phyloP scores from a whole-genome alignment of 2,113 vertebrate genomes.

The Elephas maximus region DNA sequence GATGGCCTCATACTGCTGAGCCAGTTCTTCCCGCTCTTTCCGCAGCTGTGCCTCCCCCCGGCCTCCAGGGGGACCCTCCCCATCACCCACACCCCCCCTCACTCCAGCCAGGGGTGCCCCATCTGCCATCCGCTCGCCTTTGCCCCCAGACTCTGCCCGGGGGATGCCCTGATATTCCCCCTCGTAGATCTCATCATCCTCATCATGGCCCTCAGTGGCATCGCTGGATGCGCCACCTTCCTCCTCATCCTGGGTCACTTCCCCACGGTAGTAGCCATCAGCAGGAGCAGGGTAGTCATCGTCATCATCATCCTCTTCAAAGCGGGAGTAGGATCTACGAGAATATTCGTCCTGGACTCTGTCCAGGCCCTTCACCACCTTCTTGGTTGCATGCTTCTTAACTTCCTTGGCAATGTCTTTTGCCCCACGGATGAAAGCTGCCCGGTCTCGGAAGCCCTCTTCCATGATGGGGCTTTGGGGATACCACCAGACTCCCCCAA shows the following conservation, averaged over 20 bases:
- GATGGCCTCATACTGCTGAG: constrained; percentile 97
- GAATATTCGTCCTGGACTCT: constrained; percentile 96
- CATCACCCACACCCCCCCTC: constrained; percentile 79
- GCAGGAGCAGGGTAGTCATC: constrained; percentile 92
- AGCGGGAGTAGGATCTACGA: constrained; percentile 96
- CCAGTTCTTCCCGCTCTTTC: constrained; percentile 96
- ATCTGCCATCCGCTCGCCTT: constrained; percentile 82
- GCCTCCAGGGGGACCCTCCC: constrained; percentile 65
- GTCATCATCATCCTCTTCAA: constrained; percentile 96
- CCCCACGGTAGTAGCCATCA: constrained; percentile 90
- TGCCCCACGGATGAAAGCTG: constrained; percentile 97
- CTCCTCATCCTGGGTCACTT: constrained; percentile 92
- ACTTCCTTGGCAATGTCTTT: constrained; percentile 98
- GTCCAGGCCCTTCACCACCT: constrained; percentile 94
- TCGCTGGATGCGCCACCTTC: constrained; percentile 96
- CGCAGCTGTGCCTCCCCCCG: constrained; percentile 74
- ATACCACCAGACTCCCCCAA: background rate
- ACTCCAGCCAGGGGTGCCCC: constrained; percentile 79
- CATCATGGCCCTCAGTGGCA: constrained; percentile 97
- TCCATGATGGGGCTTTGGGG: constrained; percentile 91
- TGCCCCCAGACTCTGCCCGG: constrained; percentile 92
- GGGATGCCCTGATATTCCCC: constrained; percentile 99
- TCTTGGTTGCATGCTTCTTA: constrained; percentile 96
- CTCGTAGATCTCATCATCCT: constrained; percentile 98
- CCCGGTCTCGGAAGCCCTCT: constrained; percentile 95